These are phyloP conservation scores for Caenorhabditis zanzibari DNA, from an alignment of 2,888 invertebrate genomes.

Conservation along the genomic window DNA sequence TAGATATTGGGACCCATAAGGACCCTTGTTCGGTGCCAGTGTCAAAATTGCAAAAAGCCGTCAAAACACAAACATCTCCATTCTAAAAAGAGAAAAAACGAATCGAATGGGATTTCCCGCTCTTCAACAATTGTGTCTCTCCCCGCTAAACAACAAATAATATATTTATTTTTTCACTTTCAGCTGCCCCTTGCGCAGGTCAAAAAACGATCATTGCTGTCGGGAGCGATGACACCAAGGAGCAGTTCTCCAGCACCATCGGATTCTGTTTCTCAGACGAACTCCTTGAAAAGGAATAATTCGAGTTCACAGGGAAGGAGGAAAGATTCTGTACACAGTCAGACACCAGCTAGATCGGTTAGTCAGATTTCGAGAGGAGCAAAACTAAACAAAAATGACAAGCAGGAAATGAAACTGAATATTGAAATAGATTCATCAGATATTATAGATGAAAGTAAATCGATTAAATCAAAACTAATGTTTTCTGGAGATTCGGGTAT, in stretches of 20 bases:
- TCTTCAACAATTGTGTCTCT: slow-evolving; percentile 11
- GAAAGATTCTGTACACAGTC: slow-evolving; percentile 71
- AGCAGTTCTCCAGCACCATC: slow-evolving; percentile 83
- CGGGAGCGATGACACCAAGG: slow-evolving; percentile 76
- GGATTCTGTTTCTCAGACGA: slow-evolving; percentile 81
- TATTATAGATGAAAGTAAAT: too few relatives aligned
- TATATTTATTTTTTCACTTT: slow-evolving; percentile 20
- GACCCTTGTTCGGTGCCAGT: slow-evolving; percentile 42
- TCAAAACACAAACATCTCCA: slow-evolving; percentile 51
- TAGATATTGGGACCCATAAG: slow-evolving; percentile 43
- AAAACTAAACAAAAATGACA: background rate
- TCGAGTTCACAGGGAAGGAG: slow-evolving; percentile 48
- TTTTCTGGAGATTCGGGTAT: too few relatives aligned
- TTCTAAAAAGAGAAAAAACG: slow-evolving; percentile 8
- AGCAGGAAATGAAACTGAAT: background rate
- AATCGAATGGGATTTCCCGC: slow-evolving; percentile 39
- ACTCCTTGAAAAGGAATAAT: slow-evolving; percentile 78
- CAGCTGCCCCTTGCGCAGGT: slow-evolving; percentile 49
- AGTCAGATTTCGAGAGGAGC: slow-evolving; percentile 19
- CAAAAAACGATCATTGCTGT: slow-evolving; percentile 73
- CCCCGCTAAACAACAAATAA: slow-evolving; percentile 32
- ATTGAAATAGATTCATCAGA: too few relatives aligned
- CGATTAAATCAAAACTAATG: too few relatives aligned
- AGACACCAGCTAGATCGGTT: slow-evolving; percentile 72
- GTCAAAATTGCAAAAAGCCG: slow-evolving; percentile 44